phyloP scores from a whole-genome alignment of 2,113 vertebrate genomes.

The Petrocephalus microphthalmus region DNA sequence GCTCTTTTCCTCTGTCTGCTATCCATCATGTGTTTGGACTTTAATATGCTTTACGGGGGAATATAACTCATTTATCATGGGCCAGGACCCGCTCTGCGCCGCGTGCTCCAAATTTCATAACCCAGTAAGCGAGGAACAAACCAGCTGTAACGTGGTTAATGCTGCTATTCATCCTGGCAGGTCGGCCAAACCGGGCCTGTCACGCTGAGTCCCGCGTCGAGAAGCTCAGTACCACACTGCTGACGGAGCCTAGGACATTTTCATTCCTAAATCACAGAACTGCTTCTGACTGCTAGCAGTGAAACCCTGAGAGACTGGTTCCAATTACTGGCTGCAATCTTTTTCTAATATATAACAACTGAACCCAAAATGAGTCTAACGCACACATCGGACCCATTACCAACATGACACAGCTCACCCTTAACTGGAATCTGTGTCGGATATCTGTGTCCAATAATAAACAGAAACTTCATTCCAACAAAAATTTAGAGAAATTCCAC shows the following conservation, averaged over 20 bases:
- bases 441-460: background rate
- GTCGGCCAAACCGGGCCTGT: slow-evolving; percentile 37
- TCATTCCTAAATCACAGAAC: slow-evolving; percentile 35
- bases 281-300: slow-evolving; percentile 17
- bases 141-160: slow-evolving; percentile 49
- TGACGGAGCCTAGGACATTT: slow-evolving; percentile 21
- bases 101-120: slow-evolving; percentile 53
- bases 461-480: background rate
- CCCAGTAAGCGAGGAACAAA: slow-evolving; percentile 42
- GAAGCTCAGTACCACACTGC: slow-evolving; percentile 25
- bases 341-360: background rate
- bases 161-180: slow-evolving; percentile 51
- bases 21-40: slow-evolving; percentile 56
- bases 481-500: background rate
- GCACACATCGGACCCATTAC: background rate
- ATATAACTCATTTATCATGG: slow-evolving; percentile 58
- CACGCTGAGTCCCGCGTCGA: slow-evolving; percentile 30
- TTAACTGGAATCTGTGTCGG: background rate
- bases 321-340: background rate
- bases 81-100: slow-evolving; percentile 36
- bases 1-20: slow-evolving; percentile 32
- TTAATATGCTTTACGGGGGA: slow-evolving; percentile 61
- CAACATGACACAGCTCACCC: background rate
- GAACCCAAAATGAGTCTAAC: background rate
- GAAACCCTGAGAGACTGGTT: background rate